Evolutionary conservation across 2,797 vertebrate genomes (phyloP).

Genomic region (Hyperoplus lanceolatus): DNA sequence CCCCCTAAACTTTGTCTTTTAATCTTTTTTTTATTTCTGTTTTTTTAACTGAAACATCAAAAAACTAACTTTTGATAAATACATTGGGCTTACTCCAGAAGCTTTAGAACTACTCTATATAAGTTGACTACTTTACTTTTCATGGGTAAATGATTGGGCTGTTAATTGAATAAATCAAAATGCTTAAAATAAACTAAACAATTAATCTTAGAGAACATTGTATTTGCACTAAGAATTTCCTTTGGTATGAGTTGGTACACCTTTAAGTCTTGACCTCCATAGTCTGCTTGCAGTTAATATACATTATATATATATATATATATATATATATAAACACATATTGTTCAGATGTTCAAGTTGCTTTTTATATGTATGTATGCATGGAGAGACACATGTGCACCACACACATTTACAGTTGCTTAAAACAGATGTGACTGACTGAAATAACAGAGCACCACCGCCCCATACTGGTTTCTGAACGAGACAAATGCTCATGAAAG

Average conservation of each 20-base stretch:
- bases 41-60: not conserved
- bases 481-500: constrained; percentile 80
- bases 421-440: constrained; percentile 74
- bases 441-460: constrained; percentile 54
- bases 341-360: constrained; percentile 18
- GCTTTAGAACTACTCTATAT: not conserved
- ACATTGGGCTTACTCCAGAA: not conserved
- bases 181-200: not conserved
- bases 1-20: too few species aligned
- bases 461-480: constrained; percentile 62
- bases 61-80: not conserved
- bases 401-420: constrained; percentile 35
- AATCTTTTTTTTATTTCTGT: too few species aligned
- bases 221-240: too few species aligned
- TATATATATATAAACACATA: not conserved
- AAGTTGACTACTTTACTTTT: not conserved
- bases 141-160: not conserved
- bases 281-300: too few species aligned
- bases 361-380: constrained; percentile 18
- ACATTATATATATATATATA: too few species aligned
- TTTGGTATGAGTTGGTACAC: too few species aligned
- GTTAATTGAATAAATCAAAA: not conserved
- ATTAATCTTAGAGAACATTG: not conserved
- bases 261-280: too few species aligned
- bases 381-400: constrained; percentile 26